Conservation (phyloP, 2,888 invertebrate genomes). For the Nebria brevicollis region DNA sequence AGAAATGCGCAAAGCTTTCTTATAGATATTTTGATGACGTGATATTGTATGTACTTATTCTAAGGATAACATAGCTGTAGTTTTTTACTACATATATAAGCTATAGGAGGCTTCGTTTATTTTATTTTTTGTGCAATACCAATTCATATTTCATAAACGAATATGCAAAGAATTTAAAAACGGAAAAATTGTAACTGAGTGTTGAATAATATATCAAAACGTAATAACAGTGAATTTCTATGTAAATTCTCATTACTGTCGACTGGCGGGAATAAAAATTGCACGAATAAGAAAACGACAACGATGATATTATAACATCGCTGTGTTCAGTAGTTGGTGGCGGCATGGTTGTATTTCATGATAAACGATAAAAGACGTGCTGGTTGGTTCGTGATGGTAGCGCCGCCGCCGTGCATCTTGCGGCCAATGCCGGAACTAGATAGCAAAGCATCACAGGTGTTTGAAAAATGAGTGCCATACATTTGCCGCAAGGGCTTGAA, state of each 20-base stretch:
- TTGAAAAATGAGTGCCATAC: constrained; percentile 40
- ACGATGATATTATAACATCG: constrained; percentile 34
- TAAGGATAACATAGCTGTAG: too few relatives aligned
- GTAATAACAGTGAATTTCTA: constrained; percentile 29
- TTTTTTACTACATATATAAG: not conserved
- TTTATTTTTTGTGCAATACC: constrained; percentile 7
- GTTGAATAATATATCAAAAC: constrained; percentile 6
- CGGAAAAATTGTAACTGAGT: constrained; percentile 2
- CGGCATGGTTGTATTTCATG: constrained; percentile 31
- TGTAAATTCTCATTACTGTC: constrained; percentile 31
- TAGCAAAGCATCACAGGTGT: constrained; percentile 34
- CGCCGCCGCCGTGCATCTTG: not conserved
- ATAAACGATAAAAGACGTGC: constrained; percentile 36
- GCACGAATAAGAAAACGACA: constrained; percentile 32
- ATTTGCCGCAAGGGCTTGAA: constrained; percentile 14
- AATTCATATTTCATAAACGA: constrained; percentile 6
- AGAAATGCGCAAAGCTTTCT: not conserved
- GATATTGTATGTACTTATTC: too few relatives aligned
- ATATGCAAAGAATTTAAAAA: not conserved
- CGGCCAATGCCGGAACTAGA: not conserved
- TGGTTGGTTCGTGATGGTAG: constrained; percentile 21
- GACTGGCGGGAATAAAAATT: constrained; percentile 34
- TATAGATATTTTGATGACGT: too few relatives aligned
- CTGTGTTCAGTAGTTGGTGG: not conserved
- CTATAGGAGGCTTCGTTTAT: not conserved